These are phyloP conservation scores for Marcusenius ussheri DNA, from an alignment of 2,113 vertebrate species.

Conservation along the genomic window DNA sequence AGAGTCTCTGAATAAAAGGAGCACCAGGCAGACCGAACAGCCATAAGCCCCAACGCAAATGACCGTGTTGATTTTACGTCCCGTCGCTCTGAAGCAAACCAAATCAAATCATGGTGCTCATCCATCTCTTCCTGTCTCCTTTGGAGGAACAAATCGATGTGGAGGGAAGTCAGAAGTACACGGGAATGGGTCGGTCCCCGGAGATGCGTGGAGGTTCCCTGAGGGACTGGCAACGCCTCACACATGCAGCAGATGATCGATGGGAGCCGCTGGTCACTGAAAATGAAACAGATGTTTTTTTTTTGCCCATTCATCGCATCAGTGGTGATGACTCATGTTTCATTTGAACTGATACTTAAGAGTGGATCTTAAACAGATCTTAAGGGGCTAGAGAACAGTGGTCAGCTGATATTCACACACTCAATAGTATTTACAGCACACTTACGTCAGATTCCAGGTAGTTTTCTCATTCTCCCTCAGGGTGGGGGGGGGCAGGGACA, in stretches of 20 bases:
- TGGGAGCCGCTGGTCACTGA: conserved; percentile 49
- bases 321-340: conserved; percentile 34
- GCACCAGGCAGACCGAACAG: background rate
- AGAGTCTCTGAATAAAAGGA: background rate
- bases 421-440: background rate
- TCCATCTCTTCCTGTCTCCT: background rate
- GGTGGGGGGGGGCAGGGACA: background rate
- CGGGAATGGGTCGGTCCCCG: background rate
- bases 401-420: background rate
- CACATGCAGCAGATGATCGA: conserved; percentile 44
- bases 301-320: conserved; percentile 46
- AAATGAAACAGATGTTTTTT: conserved; percentile 59
- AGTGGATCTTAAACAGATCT: conserved; percentile 13
- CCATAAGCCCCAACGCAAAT: background rate
- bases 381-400: background rate
- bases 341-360: background rate
- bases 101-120: background rate
- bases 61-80: background rate
- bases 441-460: background rate
- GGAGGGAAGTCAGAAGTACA: background rate
- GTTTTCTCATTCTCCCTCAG: background rate
- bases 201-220: conserved; percentile 39
- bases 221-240: conserved; percentile 50
- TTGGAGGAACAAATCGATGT: background rate
- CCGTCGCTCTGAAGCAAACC: background rate